Evolutionary conservation across 2,797 vertebrate genomes (phyloP).

Genomic region (Cuniculus paca): DNA sequence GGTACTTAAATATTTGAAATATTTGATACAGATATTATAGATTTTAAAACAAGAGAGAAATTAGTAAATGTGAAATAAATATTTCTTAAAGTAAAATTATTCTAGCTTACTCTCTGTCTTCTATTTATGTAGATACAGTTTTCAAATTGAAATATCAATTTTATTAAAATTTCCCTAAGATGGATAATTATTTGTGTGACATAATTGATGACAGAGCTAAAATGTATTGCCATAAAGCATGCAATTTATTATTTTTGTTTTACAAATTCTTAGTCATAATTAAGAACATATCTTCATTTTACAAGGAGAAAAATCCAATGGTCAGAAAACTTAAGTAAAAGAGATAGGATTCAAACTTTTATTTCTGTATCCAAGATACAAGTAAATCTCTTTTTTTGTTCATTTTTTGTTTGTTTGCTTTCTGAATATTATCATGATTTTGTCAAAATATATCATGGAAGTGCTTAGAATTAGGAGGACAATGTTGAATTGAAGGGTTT

Average conservation of each 20-base stretch:
- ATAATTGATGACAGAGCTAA: not conserved
- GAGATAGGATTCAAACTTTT: not conserved
- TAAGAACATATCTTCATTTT: not conserved
- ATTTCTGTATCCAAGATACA: not conserved
- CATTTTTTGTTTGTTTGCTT: not conserved
- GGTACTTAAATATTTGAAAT: not conserved
- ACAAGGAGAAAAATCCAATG: constrained; percentile 57
- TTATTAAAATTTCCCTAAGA: not conserved
- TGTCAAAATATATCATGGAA: not conserved
- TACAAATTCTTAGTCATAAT: not conserved
- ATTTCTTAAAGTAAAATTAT: not conserved
- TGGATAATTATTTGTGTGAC: not conserved
- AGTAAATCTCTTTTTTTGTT: not conserved
- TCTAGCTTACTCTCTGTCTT: not conserved
- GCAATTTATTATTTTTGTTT: not conserved
- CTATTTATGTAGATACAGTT: not conserved
- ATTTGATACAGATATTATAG: not conserved
- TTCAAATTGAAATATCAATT: not conserved
- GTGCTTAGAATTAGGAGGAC: not conserved
- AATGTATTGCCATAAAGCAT: not conserved
- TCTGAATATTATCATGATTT: not conserved
- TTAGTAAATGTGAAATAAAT: not conserved
- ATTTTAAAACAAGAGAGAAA: not conserved
- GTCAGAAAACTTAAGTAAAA: not conserved
- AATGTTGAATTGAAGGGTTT: not conserved